phyloP scores from a whole-genome alignment of 2,888 invertebrate species.

The Pomacea canaliculata region DNA sequence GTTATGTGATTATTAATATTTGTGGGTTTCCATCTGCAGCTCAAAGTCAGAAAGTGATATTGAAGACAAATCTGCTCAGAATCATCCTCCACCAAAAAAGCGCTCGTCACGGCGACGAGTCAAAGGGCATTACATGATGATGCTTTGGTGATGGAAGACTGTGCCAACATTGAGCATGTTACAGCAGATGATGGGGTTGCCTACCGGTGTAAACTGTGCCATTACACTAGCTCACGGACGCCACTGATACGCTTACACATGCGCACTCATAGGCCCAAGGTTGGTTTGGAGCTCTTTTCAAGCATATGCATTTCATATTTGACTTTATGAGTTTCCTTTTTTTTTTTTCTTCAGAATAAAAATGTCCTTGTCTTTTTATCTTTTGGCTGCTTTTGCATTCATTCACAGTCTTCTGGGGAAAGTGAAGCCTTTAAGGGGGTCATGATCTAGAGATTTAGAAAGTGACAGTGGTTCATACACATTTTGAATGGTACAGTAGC shows the following conservation, averaged over 20 bases:
- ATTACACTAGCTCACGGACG: constrained; percentile 59
- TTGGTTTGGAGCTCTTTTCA: neutral
- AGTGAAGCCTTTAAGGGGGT: too few relatives aligned
- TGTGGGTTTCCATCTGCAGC: constrained; percentile 2
- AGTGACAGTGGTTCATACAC: too few relatives aligned
- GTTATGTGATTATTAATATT: too few relatives aligned
- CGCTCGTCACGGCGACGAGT: constrained; percentile 24
- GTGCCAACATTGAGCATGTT: constrained; percentile 60
- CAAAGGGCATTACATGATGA: constrained; percentile 40
- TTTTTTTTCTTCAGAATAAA: too few relatives aligned
- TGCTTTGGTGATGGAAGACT: constrained; percentile 42
- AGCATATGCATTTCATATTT: too few relatives aligned
- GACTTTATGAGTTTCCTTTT: too few relatives aligned
- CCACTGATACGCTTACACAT: constrained; percentile 61
- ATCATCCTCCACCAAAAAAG: constrained; percentile 3
- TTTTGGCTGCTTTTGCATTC: too few relatives aligned
- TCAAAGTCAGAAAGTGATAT: constrained; percentile 51
- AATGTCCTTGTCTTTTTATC: too few relatives aligned
- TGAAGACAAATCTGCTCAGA: constrained; percentile 32
- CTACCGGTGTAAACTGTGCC: constrained; percentile 65
- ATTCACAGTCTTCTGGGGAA: too few relatives aligned
- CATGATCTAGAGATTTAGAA: too few relatives aligned
- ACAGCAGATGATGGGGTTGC: constrained; percentile 44
- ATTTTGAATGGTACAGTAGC: too few relatives aligned
- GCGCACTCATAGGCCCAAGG: constrained; percentile 62